Evolutionary conservation across 2,888 invertebrate genomes (phyloP).

Genomic region (Dioctria linearis): DNA sequence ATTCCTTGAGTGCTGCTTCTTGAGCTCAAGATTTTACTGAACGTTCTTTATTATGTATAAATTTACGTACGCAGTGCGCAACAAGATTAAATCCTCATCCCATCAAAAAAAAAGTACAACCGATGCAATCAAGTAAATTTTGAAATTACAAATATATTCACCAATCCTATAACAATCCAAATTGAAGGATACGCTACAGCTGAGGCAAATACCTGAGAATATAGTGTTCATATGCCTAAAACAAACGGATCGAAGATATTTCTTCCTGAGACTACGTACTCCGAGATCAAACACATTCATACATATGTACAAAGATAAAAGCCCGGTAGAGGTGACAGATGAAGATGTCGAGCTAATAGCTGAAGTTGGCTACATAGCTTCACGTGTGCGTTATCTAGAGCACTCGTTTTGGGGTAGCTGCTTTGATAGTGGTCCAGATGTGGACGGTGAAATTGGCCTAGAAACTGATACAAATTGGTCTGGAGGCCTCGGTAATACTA

Average conservation of each 20-base stretch:
- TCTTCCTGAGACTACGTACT: neutral
- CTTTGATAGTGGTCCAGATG: constrained; percentile 53
- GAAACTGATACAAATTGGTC: constrained; percentile 10
- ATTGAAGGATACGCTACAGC: too few species aligned
- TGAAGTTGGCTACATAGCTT: constrained; percentile 70
- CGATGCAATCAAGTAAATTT: too few species aligned
- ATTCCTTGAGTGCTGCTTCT: too few species aligned
- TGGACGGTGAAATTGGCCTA: constrained; percentile 19
- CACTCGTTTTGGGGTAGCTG: constrained; percentile 66
- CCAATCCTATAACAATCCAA: too few species aligned
- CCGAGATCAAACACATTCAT: constrained; percentile 20
- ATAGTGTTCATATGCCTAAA: constrained; percentile 16
- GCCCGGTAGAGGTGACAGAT: constrained; percentile 59
- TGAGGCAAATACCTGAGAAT: neutral
- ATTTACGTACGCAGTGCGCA: too few species aligned
- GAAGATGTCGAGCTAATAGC: constrained; percentile 69
- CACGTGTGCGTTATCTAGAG: constrained; percentile 67
- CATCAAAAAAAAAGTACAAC: too few species aligned
- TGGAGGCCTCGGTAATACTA: constrained; percentile 42
- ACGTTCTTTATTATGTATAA: too few species aligned
- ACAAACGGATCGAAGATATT: neutral
- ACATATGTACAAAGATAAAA: constrained; percentile 63
- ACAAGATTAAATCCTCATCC: too few species aligned
- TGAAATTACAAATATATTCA: too few species aligned
- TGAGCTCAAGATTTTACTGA: too few species aligned